Percentiles rank a stretch among this genome's conserved stretches.
These are phyloP conservation scores for Ammodramus savannarum DNA, from an alignment of 2,113 vertebrate genomes.

Conservation along the genomic window DNA sequence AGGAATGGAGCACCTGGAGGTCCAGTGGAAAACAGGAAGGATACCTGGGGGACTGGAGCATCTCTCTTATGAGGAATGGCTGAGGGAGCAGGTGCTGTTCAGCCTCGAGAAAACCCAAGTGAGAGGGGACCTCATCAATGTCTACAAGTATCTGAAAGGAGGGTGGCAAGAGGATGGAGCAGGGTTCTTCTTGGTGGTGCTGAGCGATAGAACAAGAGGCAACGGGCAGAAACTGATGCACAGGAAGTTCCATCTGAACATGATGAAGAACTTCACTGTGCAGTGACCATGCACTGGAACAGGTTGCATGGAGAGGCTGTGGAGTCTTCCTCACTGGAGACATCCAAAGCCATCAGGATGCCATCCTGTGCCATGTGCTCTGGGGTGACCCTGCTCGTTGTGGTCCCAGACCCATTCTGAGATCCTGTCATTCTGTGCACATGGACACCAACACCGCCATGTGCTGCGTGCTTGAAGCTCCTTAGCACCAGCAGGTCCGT, in stretches of 20 bases:
- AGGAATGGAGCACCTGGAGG: neutral
- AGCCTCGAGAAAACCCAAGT: accelerated
- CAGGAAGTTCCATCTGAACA: accelerated
- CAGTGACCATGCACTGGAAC: neutral
- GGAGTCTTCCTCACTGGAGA: too few species aligned
- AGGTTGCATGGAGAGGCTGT: accelerated
- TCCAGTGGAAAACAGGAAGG: neutral
- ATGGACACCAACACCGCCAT: accelerated
- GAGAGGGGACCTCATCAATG: neutral
- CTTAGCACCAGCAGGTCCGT: accelerated
- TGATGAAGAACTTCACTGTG: neutral
- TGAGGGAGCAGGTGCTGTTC: neutral
- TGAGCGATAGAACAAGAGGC: accelerated
- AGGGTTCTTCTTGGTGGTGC: neutral
- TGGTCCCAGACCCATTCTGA: too few species aligned
- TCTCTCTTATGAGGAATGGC: neutral
- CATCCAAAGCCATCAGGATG: neutral
- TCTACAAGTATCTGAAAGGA: accelerated
- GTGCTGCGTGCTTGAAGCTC: neutral
- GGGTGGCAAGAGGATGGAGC: neutral
- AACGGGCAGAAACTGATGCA: neutral
- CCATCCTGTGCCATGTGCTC: neutral
- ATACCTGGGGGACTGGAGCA: neutral
- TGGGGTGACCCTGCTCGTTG: neutral
- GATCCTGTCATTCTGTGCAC: neutral